Evolutionary conservation across 2,888 invertebrate species (phyloP), one percentile per base, ranked within the genome.

Genomic region (Agrochola lychnidis): DNA sequence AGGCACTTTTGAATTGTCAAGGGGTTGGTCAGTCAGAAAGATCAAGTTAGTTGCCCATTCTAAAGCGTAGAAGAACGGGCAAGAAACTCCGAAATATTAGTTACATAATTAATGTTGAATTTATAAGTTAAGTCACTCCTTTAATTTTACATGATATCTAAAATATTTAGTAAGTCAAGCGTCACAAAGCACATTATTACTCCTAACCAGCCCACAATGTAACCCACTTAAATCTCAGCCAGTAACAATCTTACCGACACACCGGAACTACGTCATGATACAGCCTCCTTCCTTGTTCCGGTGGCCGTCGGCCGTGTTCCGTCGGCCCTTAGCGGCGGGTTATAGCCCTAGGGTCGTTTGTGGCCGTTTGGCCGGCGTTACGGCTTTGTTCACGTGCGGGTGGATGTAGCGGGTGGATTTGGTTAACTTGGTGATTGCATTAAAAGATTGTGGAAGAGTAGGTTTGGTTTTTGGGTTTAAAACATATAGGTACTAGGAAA

Each of bases 331-430:
- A 67, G 84, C 70, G 84, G 73, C 73, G 59, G 79, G 78, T 84
- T 81, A 85, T 86, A 77, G 79, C 86, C 84, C 86, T 86, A 95
- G 93, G 94, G 94, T 93, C 94, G 91, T 94, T 94, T 93, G 93
- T 89, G 93, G 90, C 94, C 59, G 48, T 62, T 57, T 78, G 69
- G 42, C 36, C 61, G 51, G 25, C 75, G 64, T 86, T 86, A 88
- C 67, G 82, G 77, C 69, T 77, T 56, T 72, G 76, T 76, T 57
- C 86, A 82, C 85, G 76, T 82, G 25, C 74, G 61, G 53, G 12
- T 19, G 6, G 45, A 12, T 59, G 61, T 71, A 12, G 74, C 70
- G 67, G 42, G 67, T 10, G n/a, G 53, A 12, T 51, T 22, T 36
- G 62, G 73, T 76, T 72, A 64, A 73, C 78, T 84, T 66, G 48